These are phyloP conservation scores for Teleogryllus occipitalis DNA, from an alignment of 1,140 invertebrate species.

Conservation along the genomic window DNA sequence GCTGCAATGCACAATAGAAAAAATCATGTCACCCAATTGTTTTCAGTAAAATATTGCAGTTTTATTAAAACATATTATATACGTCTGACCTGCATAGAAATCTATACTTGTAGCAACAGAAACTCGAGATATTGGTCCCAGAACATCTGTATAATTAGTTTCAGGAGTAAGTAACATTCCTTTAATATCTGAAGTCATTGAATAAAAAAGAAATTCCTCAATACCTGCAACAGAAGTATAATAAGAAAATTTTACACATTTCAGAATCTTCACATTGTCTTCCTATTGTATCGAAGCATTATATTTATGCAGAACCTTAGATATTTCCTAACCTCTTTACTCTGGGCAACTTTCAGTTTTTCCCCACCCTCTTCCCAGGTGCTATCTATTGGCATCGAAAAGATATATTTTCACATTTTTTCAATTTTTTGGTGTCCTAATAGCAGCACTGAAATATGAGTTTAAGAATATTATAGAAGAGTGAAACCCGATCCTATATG, in stretches of 20 bases:
- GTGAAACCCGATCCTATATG: too few relatives aligned
- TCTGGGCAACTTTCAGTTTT: too few relatives aligned
- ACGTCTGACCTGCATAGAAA: conserved; percentile 53
- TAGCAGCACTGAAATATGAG: too few relatives aligned
- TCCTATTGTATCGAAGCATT: too few relatives aligned
- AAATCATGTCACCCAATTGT: background rate
- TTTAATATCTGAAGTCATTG: conserved; percentile 63
- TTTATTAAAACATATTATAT: background rate
- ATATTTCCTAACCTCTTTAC: too few relatives aligned
- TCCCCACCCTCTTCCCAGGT: too few relatives aligned
- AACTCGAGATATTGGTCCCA: conserved; percentile 70
- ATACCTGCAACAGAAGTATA: conserved; percentile 32
- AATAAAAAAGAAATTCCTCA: conserved; percentile 67
- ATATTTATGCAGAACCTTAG: too few relatives aligned
- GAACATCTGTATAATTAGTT: conserved; percentile 40
- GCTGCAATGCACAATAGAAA: conserved; percentile 31
- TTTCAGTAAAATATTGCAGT: background rate
- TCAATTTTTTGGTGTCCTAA: too few relatives aligned
- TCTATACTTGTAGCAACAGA: conserved; percentile 67
- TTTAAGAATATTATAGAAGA: too few relatives aligned
- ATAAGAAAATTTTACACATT: background rate
- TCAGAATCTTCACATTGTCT: too few relatives aligned
- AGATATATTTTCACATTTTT: too few relatives aligned
- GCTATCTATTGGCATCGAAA: too few relatives aligned
- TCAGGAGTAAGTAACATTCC: conserved; percentile 50